Evolutionary conservation across 2,113 vertebrate genomes (phyloP).

Genomic region (Sprattus sprattus): DNA sequence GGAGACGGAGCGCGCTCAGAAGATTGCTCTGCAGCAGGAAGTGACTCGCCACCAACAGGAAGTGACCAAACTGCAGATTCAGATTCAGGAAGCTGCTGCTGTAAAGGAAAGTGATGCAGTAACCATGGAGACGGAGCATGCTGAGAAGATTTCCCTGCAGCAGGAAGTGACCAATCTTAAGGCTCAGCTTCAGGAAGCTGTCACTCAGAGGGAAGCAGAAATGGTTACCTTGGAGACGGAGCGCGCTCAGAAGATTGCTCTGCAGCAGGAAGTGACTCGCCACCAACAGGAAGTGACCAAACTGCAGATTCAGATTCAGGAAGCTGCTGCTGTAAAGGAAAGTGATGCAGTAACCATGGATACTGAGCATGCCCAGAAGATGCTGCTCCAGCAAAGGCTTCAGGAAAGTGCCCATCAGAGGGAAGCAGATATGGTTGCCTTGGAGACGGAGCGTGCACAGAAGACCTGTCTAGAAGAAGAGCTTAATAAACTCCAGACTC

Average conservation of each 20-base stretch:
- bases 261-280: slow-evolving; percentile 42
- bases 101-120: neutral
- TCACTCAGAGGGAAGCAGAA: slow-evolving; percentile 21
- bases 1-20: neutral
- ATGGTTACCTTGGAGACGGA: neutral
- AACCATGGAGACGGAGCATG: slow-evolving; percentile 33
- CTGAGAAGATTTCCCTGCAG: neutral
- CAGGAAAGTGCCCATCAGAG: neutral
- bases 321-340: neutral
- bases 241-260: neutral
- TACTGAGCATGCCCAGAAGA: slow-evolving; percentile 36
- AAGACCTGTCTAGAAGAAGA: slow-evolving; percentile 65
- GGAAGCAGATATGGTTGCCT: neutral
- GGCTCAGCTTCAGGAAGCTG: slow-evolving; percentile 21
- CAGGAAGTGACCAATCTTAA: slow-evolving; percentile 28
- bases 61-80: neutral
- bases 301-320: neutral
- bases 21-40: neutral
- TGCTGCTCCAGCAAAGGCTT: slow-evolving; percentile 7
- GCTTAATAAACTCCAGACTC: slow-evolving; percentile 39
- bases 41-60: slow-evolving; percentile 45
- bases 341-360: neutral
- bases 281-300: slow-evolving; percentile 21
- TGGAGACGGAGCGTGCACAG: slow-evolving; percentile 51
- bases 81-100: neutral